phyloP scores from a whole-genome alignment of 2,888 invertebrate species.

The Leucania comma region DNA sequence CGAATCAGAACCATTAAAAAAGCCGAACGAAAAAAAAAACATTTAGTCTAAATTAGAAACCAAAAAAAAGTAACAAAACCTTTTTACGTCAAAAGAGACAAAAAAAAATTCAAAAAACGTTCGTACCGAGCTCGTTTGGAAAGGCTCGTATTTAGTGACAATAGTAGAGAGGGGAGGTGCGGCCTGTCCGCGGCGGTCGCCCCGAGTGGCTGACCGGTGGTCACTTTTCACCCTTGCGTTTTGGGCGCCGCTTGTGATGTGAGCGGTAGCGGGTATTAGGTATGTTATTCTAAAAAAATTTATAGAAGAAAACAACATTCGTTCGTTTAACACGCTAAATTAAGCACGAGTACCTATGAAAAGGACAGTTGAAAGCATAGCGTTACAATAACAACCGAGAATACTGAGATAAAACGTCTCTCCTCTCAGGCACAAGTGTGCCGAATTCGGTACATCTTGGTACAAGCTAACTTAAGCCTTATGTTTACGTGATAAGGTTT shows the following conservation, averaged over 20 bases:
- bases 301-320: no score
- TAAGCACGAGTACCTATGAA: no score
- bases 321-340: no score
- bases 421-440: no score
- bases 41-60: no score
- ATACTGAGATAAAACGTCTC: no score
- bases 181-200: constrained; percentile 52
- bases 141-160: constrained; percentile 24
- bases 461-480: no score
- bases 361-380: no score
- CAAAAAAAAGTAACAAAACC: constrained; percentile 14
- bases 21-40: neutral
- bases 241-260: constrained; percentile 36
- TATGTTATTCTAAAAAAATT: neutral
- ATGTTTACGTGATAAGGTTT: no score
- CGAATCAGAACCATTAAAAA: neutral
- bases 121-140: constrained; percentile 24
- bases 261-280: constrained; percentile 25
- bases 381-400: no score
- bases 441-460: no score
- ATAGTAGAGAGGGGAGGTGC: constrained; percentile 48
- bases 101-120: constrained; percentile 32
- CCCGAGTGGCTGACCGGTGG: constrained; percentile 60
- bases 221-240: constrained; percentile 62
- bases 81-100: neutral